phyloP scores from a whole-genome alignment of 1,140 invertebrate genomes.

The Drosophila triauraria region DNA sequence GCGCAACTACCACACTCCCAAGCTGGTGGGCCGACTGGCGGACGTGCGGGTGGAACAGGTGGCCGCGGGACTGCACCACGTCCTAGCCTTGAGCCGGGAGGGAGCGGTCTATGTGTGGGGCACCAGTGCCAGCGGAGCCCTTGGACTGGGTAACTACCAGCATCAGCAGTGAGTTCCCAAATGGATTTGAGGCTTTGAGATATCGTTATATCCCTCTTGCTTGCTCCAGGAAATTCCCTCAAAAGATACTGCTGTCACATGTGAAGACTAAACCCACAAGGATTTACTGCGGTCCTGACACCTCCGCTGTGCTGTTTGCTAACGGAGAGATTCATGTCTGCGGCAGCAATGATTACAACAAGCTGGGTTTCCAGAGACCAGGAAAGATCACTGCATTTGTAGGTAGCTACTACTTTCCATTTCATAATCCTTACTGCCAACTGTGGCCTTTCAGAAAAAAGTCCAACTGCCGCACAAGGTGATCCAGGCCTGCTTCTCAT shows the following conservation, averaged over 20 bases:
- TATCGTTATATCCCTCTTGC: too few relatives aligned
- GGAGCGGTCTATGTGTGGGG: constrained; percentile 90
- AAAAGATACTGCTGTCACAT: constrained; percentile 80
- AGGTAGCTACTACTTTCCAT: constrained; percentile 11
- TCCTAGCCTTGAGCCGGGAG: constrained; percentile 88
- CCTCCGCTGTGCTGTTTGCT: constrained; percentile 88
- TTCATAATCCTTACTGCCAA: neutral
- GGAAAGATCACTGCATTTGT: constrained; percentile 76
- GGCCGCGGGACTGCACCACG: constrained; percentile 89
- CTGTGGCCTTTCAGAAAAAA: constrained; percentile 58
- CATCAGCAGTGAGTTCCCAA: constrained; percentile 77
- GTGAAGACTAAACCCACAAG: constrained; percentile 86
- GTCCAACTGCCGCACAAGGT: constrained; percentile 84
- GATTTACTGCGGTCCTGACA: constrained; percentile 88
- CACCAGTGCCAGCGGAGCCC: constrained; percentile 87
- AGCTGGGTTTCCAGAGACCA: constrained; percentile 87
- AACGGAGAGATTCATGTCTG: constrained; percentile 88
- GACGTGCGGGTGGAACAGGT: constrained; percentile 89
- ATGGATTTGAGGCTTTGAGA: too few relatives aligned
- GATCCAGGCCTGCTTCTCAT: constrained; percentile 87
- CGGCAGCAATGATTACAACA: constrained; percentile 90
- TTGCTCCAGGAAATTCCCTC: constrained; percentile 57
- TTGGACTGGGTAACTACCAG: constrained; percentile 88
- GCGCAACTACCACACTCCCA: constrained; percentile 87
- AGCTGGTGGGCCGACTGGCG: constrained; percentile 87